Evolutionary conservation across 2,888 invertebrate genomes (phyloP), one percentile per base, ranked within the genome.

Genomic region (Catocala fraxini): DNA sequence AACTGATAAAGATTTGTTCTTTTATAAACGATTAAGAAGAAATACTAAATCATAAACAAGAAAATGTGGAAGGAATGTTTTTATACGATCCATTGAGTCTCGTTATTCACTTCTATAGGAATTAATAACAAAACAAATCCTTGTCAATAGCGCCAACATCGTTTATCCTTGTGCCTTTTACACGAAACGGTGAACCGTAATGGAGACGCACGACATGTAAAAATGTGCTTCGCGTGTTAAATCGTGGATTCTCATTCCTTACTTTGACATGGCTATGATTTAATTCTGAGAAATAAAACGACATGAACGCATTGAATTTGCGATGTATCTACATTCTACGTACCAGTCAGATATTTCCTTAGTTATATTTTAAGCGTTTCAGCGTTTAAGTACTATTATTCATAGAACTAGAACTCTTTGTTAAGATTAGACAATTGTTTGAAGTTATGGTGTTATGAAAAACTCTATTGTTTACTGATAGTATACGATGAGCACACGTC

Each of bases 381-480:
- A 35, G 35, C 7, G 4, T 35, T 5, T 4, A 35, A 35, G 35
- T 35, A 35, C 35, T 35, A 2, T 35, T 6, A 6, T 35, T 35
- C 35, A 35, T 4, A 35, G 35, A 35, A 6, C 35, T 35, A 35
- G 7, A 35, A 35, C 35, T 35, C 35, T 63, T 64, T 68, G 61
- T 60, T 60, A 71, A 71, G 63, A 76, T 80, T 66, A 73, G 64
- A 61, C 63, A 66, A 71, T 48, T 65, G 63, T 62, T 42, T 73
- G 52, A 68, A 68, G 65, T 63, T 71, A 67, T 57, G 53, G 55
- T 69, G 67, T 71, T 73, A 78, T 72, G 66, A 75, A 74, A 79
- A 82, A 75, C 74, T 73, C 72, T 84, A 86, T 84, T 85, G 84
- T 89, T 87, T 85, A 82, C 84, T 83, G 86, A 89, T 89, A 89